These are phyloP conservation scores for Micromussa lordhowensis DNA, from an alignment of 92 coral and sea anemone genomes.

Conservation along the genomic window DNA sequence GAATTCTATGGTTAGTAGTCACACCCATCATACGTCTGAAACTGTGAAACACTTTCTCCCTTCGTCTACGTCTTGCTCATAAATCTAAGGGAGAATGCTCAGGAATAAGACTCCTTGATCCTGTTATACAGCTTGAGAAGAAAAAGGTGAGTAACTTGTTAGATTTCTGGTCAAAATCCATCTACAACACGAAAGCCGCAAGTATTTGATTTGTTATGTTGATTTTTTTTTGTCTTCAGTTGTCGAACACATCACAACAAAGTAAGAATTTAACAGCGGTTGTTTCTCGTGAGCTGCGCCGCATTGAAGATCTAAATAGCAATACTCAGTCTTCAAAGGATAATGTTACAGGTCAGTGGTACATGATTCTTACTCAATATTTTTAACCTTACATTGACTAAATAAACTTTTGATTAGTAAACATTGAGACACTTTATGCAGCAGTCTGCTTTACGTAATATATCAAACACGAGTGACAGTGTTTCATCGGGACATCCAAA, in stretches of 20 bases:
- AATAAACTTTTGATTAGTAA: too few relatives aligned
- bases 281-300: constrained; percentile 59
- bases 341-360: constrained; percentile 58
- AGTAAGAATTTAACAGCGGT: constrained; percentile 39
- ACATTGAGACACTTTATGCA: too few relatives aligned
- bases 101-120: background rate
- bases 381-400: background rate
- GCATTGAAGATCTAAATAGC: constrained; percentile 54
- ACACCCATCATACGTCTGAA: too few relatives aligned
- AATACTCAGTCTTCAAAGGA: constrained; percentile 60
- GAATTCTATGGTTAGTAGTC: too few relatives aligned
- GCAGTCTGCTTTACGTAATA: too few relatives aligned
- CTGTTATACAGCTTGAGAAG: background rate
- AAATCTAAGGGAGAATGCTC: background rate
- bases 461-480: too few relatives aligned
- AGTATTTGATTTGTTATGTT: background rate
- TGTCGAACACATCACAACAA: constrained; percentile 48
- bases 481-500: too few relatives aligned
- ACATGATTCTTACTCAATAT: background rate
- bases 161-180: too few relatives aligned
- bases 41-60: background rate
- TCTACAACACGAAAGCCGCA: too few relatives aligned
- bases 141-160: background rate
- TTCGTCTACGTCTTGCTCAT: background rate
- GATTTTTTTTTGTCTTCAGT: constrained; percentile 35